phyloP scores from a whole-genome alignment of 2,888 invertebrate species.

The Agrypnus murinus region DNA sequence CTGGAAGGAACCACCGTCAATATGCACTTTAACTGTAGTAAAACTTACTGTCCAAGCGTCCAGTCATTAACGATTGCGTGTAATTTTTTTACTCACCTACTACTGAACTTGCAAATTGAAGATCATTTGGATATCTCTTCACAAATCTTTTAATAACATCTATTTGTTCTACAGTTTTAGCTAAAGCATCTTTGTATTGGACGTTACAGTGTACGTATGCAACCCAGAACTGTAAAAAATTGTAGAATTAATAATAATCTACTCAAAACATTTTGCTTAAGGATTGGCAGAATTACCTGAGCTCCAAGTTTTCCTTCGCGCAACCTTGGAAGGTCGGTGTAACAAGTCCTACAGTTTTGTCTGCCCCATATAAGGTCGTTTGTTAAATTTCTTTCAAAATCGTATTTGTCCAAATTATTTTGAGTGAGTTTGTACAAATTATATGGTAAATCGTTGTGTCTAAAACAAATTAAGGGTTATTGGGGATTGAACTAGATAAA shows the following conservation, averaged over 20 bases:
- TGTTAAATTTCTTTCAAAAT: slow-evolving; percentile 68
- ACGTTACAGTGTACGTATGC: slow-evolving; percentile 74
- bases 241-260: not conserved
- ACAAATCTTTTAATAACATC: slow-evolving; percentile 75
- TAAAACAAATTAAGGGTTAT: slow-evolving; percentile 57
- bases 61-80: no score
- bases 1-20: slow-evolving; percentile 60
- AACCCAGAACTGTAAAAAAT: slow-evolving; percentile 75
- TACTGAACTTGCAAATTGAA: slow-evolving; percentile 68
- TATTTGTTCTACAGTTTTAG: slow-evolving; percentile 76
- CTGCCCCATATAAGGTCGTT: slow-evolving; percentile 69
- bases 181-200: slow-evolving; percentile 75
- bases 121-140: slow-evolving; percentile 66
- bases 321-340: slow-evolving; percentile 74
- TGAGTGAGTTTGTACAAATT: slow-evolving; percentile 67
- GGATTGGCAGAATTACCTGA: slow-evolving; percentile 71
- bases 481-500: not conserved
- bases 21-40: not conserved
- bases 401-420: slow-evolving; percentile 69
- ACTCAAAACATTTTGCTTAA: not conserved
- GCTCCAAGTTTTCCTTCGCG: slow-evolving; percentile 73
- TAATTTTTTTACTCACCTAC: slow-evolving; percentile 62
- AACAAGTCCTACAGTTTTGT: slow-evolving; percentile 64
- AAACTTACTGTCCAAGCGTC: no score
- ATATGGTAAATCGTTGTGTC: slow-evolving; percentile 73